phyloP scores from a whole-genome alignment of 2,797 vertebrate species.

The Yasuhikotakia modesta region DNA sequence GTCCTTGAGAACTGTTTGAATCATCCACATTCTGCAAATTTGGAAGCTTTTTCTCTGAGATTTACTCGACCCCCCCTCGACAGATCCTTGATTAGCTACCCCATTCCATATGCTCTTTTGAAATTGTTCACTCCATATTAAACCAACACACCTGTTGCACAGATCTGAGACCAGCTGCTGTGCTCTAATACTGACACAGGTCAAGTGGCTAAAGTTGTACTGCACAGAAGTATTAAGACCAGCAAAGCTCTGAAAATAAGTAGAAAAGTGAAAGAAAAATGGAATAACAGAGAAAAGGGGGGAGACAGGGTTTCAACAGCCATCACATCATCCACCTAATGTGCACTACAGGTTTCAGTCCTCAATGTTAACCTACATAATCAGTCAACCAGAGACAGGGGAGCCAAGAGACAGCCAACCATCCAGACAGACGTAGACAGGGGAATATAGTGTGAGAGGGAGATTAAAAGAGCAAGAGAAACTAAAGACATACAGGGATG shows the following conservation, averaged over 20 bases:
- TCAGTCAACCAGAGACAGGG: slow-evolving; percentile 55
- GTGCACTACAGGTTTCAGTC: slow-evolving; percentile 38
- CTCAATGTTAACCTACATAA: slow-evolving; percentile 55
- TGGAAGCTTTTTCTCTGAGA: too few relatives aligned
- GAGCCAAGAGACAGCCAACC: slow-evolving; percentile 14
- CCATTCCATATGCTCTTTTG: slow-evolving; percentile 1
- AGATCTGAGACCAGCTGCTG: slow-evolving; percentile 42
- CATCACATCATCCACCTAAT: slow-evolving; percentile 48
- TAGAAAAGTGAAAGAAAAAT: not conserved
- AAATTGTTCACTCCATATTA: slow-evolving; percentile 7
- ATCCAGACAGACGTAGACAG: slow-evolving; percentile 15
- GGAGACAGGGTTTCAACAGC: slow-evolving; percentile 31
- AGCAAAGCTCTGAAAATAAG: slow-evolving; percentile 15
- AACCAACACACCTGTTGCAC: slow-evolving; percentile 40
- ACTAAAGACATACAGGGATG: too few relatives aligned
- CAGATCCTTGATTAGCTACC: slow-evolving; percentile 34
- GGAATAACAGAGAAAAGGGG: not conserved
- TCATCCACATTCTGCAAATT: too few relatives aligned
- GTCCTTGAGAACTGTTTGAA: too few relatives aligned
- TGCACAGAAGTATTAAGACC: slow-evolving; percentile 33
- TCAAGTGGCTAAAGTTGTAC: slow-evolving; percentile 36
- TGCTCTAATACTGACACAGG: slow-evolving; percentile 40
- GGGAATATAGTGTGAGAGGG: too few relatives aligned
- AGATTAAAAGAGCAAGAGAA: not conserved
- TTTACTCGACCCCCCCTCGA: too few relatives aligned